Evolutionary conservation across 2,113 vertebrate species (phyloP).

Genomic region (Psittacus erithacus): DNA sequence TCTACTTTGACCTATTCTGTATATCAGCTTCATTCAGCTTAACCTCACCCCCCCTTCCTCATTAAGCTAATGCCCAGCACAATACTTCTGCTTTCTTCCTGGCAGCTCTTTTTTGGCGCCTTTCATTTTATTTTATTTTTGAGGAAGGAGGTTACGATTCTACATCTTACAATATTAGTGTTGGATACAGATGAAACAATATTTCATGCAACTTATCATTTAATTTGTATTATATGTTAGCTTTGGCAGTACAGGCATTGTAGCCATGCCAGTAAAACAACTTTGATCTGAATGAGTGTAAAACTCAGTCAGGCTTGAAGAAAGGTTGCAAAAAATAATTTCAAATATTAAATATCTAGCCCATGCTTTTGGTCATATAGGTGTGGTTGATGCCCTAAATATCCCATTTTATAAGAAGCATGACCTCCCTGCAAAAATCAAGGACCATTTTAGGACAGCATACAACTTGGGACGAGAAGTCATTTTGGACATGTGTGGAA

Average conservation of each 20-base stretch:
- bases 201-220: conserved; percentile 44
- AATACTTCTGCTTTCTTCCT: neutral
- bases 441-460: conserved; percentile 43
- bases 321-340: conserved; percentile 13
- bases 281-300: conserved; percentile 12
- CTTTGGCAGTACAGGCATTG: conserved; percentile 30
- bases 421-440: neutral
- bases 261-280: conserved; percentile 18
- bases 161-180: neutral
- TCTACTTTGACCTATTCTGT: neutral
- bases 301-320: neutral
- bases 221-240: conserved; percentile 50
- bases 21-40: neutral
- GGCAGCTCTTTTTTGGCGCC: neutral
- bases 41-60: neutral
- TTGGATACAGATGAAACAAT: conserved; percentile 46
- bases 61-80: neutral
- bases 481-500: conserved; percentile 6
- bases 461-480: neutral
- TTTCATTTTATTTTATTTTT: neutral
- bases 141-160: conserved; percentile 1
- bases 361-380: neutral
- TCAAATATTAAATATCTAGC: neutral
- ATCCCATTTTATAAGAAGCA: neutral
- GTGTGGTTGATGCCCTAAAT: neutral